Base-by-base conservation (phyloP, 2,113 vertebrate genomes). In the Callipepla californica region DNA sequence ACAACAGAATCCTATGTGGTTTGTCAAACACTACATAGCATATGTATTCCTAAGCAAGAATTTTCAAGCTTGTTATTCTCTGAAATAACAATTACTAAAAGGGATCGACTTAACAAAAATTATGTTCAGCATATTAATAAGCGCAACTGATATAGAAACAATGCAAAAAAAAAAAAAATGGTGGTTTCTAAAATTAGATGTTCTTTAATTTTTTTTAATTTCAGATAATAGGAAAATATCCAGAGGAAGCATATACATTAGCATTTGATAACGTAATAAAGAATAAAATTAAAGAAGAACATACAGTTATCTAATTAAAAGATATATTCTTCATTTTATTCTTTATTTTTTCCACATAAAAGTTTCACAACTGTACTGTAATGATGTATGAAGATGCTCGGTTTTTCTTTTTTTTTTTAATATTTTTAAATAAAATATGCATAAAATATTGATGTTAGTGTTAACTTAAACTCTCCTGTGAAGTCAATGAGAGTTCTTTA, bases 21-120 rank as follows among this genome's bases (percentile, higher is more conserved):
- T 92, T 85, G 48, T 80, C 13, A 76, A 70, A 13, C 93, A 20
- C 10, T 82, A 42, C 58, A 94, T 65, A 94, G 66, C 36, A 6
- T 9, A 19, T 72, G 3, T 72, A 12, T 67, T 85, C 11, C 2
- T 82, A 87, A 89, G 30, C 69, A 48, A 83, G 7, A 87, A 28
- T 80, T 59, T 28, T 50, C 13, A 75, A 51, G 26, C 12, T 55
- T 83, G 25, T 28, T 62, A 4, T 11, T 83, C 11, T 55, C 53
- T 53, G 59, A 85, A 93, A 73, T 26, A 85, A 69, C 4, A 75
- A 7, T 74, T 80, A 61, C 61, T 72, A 50, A 77, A 82, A 48
- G 5, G 45, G 2, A 63, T 18, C 47, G 70, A 18, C 2, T 61
- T 69, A 80, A 70, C 4, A 63, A 45, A 89, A 92, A 66, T n/a